phyloP scores from a whole-genome alignment of 1,140 invertebrate species.

The Danaus melanippus region DNA sequence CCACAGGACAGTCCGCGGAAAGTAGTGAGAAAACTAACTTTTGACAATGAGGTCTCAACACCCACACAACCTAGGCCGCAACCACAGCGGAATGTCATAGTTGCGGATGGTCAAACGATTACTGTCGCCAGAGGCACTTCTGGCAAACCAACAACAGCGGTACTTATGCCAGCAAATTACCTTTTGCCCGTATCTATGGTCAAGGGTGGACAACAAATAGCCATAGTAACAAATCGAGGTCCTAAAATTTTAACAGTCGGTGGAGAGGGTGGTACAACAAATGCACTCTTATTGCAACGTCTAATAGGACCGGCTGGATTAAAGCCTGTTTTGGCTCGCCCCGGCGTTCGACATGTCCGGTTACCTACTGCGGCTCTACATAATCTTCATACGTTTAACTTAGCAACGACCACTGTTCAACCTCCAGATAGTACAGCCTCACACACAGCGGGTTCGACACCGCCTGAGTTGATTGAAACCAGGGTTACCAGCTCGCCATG shows the following conservation, averaged over 20 bases:
- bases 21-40: slow-evolving; percentile 60
- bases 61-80: slow-evolving; percentile 29
- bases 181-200: slow-evolving; percentile 79
- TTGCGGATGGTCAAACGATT: slow-evolving; percentile 72
- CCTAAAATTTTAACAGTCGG: slow-evolving; percentile 76
- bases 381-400: slow-evolving; percentile 64
- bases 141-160: slow-evolving; percentile 72
- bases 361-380: slow-evolving; percentile 65
- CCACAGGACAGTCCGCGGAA: slow-evolving; percentile 67
- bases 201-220: slow-evolving; percentile 80
- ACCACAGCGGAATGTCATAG: slow-evolving; percentile 72
- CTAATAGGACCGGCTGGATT: slow-evolving; percentile 64
- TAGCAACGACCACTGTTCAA: slow-evolving; percentile 39
- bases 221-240: slow-evolving; percentile 78
- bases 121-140: slow-evolving; percentile 60
- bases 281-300: slow-evolving; percentile 65
- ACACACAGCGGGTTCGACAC: slow-evolving; percentile 31
- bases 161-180: slow-evolving; percentile 79
- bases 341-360: slow-evolving; percentile 63
- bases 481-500: slow-evolving; percentile 45
- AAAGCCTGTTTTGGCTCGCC: slow-evolving; percentile 61
- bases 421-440: slow-evolving; percentile 47
- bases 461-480: slow-evolving; percentile 49
- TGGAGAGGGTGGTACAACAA: slow-evolving; percentile 68
- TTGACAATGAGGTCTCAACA: slow-evolving; percentile 48